phyloP scores from a whole-genome alignment of 1,140 invertebrate species.

The Drosophila serrata region DNA sequence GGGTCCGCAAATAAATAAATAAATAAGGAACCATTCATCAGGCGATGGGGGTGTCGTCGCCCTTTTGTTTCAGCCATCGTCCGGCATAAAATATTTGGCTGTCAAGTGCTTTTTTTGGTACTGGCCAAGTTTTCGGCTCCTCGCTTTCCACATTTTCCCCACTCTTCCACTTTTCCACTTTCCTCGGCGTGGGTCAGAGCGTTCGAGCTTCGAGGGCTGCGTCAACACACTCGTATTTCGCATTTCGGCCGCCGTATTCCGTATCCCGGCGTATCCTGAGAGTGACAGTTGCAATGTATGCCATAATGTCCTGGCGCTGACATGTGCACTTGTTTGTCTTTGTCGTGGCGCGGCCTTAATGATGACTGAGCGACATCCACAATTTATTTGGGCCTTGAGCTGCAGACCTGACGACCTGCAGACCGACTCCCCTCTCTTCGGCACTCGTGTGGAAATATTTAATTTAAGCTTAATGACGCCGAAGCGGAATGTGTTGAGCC shows the following conservation, averaged over 20 bases:
- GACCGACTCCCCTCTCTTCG: background rate
- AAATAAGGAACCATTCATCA: slow-evolving; percentile 74
- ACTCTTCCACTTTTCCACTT: background rate
- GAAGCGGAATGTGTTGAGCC: slow-evolving; percentile 65
- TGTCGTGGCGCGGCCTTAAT: slow-evolving; percentile 74
- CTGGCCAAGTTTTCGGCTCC: slow-evolving; percentile 30
- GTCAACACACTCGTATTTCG: slow-evolving; percentile 55
- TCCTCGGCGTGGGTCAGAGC: slow-evolving; percentile 24
- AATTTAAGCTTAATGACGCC: slow-evolving; percentile 82
- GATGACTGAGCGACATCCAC: slow-evolving; percentile 81
- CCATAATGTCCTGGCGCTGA: slow-evolving; percentile 79
- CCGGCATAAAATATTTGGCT: slow-evolving; percentile 77
- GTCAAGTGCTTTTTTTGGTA: slow-evolving; percentile 67
- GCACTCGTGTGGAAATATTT: slow-evolving; percentile 81
- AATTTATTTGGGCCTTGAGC: slow-evolving; percentile 76
- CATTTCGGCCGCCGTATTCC: background rate
- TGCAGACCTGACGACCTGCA: slow-evolving; percentile 11
- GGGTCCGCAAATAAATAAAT: slow-evolving; percentile 63
- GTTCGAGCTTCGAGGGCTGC: slow-evolving; percentile 78
- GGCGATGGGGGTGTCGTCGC: slow-evolving; percentile 42
- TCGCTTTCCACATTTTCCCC: slow-evolving; percentile 1
- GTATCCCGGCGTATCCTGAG: slow-evolving; percentile 52
- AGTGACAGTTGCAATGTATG: slow-evolving; percentile 82
- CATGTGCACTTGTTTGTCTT: slow-evolving; percentile 81
- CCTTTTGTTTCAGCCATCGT: slow-evolving; percentile 67